Conservation (phyloP, 2,797 vertebrate genomes). For the Vespertilio murinus region DNA sequence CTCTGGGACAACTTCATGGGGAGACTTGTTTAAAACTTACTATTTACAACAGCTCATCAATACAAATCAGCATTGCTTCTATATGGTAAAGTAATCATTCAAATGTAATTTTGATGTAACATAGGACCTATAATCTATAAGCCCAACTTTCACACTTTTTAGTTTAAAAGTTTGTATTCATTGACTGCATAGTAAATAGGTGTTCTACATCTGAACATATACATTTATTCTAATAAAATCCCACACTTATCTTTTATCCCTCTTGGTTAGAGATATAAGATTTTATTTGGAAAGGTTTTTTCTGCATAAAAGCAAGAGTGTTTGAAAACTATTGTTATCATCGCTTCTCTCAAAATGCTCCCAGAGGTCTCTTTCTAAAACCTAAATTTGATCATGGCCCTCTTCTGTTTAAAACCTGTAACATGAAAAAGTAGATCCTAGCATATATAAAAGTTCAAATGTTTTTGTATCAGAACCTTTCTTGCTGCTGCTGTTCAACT, state of each 20-base stretch:
- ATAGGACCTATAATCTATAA: not conserved
- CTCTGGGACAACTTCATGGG: too few relatives aligned
- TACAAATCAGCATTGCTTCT: conserved; percentile 23
- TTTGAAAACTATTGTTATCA: not conserved
- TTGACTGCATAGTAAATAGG: conserved; percentile 4
- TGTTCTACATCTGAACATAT: not conserved
- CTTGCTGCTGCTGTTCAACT: not conserved
- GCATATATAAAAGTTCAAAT: not conserved
- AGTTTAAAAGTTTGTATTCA: conserved; percentile 28
- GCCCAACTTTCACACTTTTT: not conserved
- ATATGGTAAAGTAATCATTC: not conserved
- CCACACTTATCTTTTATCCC: conserved; percentile 1
- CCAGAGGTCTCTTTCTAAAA: conserved; percentile 33
- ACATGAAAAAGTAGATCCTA: not conserved
- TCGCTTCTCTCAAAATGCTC: conserved; percentile 27
- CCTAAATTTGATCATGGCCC: not conserved
- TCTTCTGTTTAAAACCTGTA: conserved; percentile 43
- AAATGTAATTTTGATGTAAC: conserved; percentile 20
- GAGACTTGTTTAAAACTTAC: not conserved
- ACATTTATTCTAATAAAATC: conserved; percentile 44
- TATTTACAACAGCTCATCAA: conserved; percentile 20
- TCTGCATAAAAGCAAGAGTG: not conserved
- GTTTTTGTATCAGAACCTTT: not conserved
- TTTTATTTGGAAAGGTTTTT: conserved; percentile 41
- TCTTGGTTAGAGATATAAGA: not conserved